Evolutionary conservation across 2,113 vertebrate genomes (phyloP), one percentile per base, ranked within the genome.

Genomic region (Anoura caudifer): DNA sequence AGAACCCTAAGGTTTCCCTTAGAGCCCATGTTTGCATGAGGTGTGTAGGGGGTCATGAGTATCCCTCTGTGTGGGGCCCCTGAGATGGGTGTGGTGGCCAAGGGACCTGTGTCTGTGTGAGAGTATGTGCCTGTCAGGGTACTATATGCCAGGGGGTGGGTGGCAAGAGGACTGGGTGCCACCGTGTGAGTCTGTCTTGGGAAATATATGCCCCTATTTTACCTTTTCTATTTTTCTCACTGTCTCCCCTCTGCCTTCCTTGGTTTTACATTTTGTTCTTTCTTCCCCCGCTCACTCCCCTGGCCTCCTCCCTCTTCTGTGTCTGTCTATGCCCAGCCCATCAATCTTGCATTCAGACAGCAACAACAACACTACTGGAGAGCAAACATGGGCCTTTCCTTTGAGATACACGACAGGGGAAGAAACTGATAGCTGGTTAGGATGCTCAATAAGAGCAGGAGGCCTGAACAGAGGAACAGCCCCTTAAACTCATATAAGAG

Each of bases 381-480:
- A 65, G 72, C 47, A 79, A 87, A 93, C 43, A 81, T 4, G 16
- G 43, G 41, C 67, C 69, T 91, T 91, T 84, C 76, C 41, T 88
- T 22, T 56, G 76, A 91, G 19, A 83, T 28, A 73, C 4, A 8
- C 16, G 24, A 36, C 56, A n/a, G 38, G 15, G 43, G 43, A 81
- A 91, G 85, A 54, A 82, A 76, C 7, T 12, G 69, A 80, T 24
- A 52, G 33, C 17, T 73, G 17, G 43, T 87, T 92, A 33, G 89
- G 84, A 94, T 67, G 47, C n/a, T 89, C 79, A 56, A 65, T 77
- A 69, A 76, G 87, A 73, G 80, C 16, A 86, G 41, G 14, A 54
- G 73, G 41, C 45, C 41, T 24, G 77, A 79, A 45, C 45, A 86
- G 50, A 92, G 43, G 45, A 86, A 26, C 8, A 41, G 28, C 11